These are phyloP conservation scores for Parapsyche elsis DNA, from an alignment of 1,140 invertebrate species.

Conservation along the genomic window DNA sequence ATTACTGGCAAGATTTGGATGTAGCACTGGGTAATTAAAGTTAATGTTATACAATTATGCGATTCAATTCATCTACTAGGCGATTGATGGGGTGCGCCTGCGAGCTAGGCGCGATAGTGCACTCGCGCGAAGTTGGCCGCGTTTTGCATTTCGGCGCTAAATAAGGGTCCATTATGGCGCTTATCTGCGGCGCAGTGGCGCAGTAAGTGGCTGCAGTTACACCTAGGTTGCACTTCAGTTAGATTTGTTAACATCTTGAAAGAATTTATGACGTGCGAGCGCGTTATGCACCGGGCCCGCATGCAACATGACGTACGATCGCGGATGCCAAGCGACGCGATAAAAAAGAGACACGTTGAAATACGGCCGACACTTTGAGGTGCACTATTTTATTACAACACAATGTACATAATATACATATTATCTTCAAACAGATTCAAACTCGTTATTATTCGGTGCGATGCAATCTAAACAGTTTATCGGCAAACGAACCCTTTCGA, in stretches of 20 bases:
- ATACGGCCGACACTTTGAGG: not conserved
- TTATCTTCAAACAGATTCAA: not conserved
- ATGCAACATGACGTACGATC: constrained; percentile 10
- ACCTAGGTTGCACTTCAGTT: not conserved
- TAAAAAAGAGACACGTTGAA: too few species aligned
- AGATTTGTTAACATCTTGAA: constrained; percentile 48
- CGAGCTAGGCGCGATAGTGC: not conserved
- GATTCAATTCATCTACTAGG: too few species aligned
- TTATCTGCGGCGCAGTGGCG: constrained; percentile 8
- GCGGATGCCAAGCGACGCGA: too few species aligned
- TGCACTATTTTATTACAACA: not conserved
- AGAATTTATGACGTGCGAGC: constrained; percentile 42
- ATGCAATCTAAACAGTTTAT: constrained; percentile 33
- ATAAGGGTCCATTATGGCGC: constrained; percentile 18
- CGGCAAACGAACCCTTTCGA: not conserved
- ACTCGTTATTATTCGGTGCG: not conserved
- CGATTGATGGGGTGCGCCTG: too few species aligned
- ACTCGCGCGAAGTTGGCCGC: not conserved
- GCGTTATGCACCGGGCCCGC: constrained; percentile 10
- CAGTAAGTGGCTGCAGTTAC: not conserved
- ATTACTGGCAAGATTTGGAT: too few species aligned
- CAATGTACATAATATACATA: not conserved
- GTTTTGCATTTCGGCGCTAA: constrained; percentile 14
- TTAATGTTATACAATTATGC: too few species aligned
- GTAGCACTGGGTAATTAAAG: too few species aligned